Evolutionary conservation across 2,797 vertebrate genomes (phyloP).

Genomic region (Phataginus tricuspis): DNA sequence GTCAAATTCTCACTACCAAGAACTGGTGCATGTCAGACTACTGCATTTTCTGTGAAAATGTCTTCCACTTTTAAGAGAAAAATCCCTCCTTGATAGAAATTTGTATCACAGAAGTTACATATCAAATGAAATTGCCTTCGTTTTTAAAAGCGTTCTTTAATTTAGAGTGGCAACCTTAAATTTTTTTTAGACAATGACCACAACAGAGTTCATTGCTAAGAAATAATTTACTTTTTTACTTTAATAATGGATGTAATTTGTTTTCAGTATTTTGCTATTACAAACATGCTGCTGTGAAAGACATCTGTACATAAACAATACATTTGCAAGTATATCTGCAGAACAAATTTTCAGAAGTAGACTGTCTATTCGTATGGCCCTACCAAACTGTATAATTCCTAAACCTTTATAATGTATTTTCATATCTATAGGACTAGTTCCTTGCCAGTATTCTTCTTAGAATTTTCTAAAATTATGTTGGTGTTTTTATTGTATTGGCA

Average conservation of each 20-base stretch:
- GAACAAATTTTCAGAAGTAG: background rate
- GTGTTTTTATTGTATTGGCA: constrained; percentile 2
- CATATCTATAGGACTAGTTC: background rate
- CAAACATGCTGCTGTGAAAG: background rate
- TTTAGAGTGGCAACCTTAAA: background rate
- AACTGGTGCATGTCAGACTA: background rate
- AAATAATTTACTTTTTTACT: background rate
- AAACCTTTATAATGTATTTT: background rate
- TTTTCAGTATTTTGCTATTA: background rate
- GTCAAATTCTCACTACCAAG: constrained; percentile 1
- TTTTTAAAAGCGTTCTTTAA: constrained; percentile 20
- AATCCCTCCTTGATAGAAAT: background rate
- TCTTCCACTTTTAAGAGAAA: constrained; percentile 1
- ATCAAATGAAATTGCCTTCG: constrained; percentile 11
- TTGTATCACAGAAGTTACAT: background rate
- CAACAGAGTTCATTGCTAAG: background rate
- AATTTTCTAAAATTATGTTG: constrained; percentile 26
- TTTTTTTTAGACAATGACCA: background rate
- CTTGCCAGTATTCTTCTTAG: background rate
- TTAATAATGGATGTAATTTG: background rate
- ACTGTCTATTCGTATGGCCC: background rate
- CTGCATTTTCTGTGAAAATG: background rate
- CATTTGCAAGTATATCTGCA: background rate
- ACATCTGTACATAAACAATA: background rate
- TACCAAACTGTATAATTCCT: background rate